Percentiles rank a stretch among this genome's conserved stretches.
phyloP scores from a whole-genome alignment of 2,113 vertebrate species.

The Laticauda laticaudata region DNA sequence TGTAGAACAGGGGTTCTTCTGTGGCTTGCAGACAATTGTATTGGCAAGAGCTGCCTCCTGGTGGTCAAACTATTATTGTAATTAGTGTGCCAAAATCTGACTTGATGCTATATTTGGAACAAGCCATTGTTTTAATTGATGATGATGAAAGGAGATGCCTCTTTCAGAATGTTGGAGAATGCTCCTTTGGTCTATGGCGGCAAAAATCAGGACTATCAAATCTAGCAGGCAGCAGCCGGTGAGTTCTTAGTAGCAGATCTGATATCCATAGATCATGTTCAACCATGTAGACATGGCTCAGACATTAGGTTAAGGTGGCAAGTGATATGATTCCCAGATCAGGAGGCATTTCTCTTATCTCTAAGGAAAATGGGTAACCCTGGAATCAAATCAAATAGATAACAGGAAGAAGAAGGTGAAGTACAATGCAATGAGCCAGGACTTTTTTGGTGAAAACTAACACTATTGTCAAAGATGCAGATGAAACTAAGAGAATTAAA shows the following conservation, averaged over 20 bases:
- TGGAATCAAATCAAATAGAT: not conserved
- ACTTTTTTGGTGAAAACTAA: not conserved
- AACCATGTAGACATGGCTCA: not conserved
- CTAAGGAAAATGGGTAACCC: not conserved
- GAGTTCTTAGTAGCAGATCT: not conserved
- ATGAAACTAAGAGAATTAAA: not conserved
- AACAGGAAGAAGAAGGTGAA: not conserved
- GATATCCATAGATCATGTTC: no score
- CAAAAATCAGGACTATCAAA: not conserved
- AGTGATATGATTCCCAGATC: not conserved
- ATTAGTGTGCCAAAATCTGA: not conserved
- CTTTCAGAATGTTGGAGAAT: not conserved
- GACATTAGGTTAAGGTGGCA: not conserved
- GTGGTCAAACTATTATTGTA: not conserved
- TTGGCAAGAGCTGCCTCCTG: constrained; percentile 54
- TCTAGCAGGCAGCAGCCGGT: not conserved
- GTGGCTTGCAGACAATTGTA: not conserved
- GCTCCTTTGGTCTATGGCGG: not conserved
- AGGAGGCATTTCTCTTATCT: not conserved
- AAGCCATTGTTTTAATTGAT: not conserved
- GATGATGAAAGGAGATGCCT: not conserved
- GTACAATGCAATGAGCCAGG: not conserved
- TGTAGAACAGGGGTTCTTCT: not conserved
- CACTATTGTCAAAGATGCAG: not conserved
- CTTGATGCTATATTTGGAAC: not conserved